phyloP scores from a whole-genome alignment of 2,888 invertebrate genomes.

The Dryobota labecula region DNA sequence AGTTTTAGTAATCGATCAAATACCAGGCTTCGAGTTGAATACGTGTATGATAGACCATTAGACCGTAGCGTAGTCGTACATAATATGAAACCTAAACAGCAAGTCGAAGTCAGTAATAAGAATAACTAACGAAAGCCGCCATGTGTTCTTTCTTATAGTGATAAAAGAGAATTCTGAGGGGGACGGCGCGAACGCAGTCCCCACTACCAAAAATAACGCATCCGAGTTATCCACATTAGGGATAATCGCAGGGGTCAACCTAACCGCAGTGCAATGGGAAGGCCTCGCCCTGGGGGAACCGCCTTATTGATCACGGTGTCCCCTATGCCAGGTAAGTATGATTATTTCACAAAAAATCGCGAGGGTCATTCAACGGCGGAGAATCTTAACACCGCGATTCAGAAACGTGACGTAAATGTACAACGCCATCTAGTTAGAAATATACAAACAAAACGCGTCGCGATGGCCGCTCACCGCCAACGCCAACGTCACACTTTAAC shows the following conservation, averaged over 20 bases:
- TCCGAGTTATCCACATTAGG: slow-evolving; percentile 54
- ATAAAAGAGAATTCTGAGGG: slow-evolving; percentile 22
- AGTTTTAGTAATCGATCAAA: neutral
- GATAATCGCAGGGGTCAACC: slow-evolving; percentile 58
- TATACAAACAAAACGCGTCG: neutral
- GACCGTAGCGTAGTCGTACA: too few relatives aligned
- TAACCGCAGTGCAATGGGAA: slow-evolving; percentile 53
- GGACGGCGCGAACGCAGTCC: slow-evolving; percentile 58
- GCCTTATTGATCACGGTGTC: slow-evolving; percentile 53
- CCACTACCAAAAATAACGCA: slow-evolving; percentile 58
- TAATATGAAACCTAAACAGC: too few relatives aligned
- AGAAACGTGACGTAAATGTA: slow-evolving; percentile 44
- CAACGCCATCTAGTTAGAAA: slow-evolving; percentile 42
- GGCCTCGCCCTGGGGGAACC: slow-evolving; percentile 58
- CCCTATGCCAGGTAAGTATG: slow-evolving; percentile 60
- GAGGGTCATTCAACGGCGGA: slow-evolving; percentile 47
- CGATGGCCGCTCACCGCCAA: neutral
- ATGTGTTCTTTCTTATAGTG: too few relatives aligned
- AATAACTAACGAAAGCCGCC: too few relatives aligned
- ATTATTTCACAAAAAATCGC: accelerated
- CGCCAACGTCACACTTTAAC: too few relatives aligned
- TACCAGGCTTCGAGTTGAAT: neutral
- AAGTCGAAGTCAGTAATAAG: too few relatives aligned
- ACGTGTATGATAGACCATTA: too few relatives aligned
- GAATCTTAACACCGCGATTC: slow-evolving; percentile 56